phyloP scores from a whole-genome alignment of 2,888 invertebrate genomes.

The Synergus itoensis region DNA sequence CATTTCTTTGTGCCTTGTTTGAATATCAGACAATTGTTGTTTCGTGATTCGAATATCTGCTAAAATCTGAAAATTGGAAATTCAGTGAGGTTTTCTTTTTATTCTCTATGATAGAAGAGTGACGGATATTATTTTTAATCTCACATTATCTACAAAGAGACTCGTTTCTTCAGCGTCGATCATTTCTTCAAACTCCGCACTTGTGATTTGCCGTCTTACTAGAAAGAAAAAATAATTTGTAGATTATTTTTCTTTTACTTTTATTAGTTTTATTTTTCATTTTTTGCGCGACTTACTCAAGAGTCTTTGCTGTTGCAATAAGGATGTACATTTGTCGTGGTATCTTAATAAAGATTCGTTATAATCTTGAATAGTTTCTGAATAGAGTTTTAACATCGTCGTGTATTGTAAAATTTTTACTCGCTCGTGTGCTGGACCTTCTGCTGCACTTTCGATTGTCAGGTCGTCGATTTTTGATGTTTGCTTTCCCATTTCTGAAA shows the following conservation, averaged over 20 bases:
- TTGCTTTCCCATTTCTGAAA: slow-evolving; percentile 68
- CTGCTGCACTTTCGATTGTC: slow-evolving; percentile 59
- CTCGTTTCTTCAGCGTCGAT: slow-evolving; percentile 76
- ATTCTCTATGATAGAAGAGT: background rate
- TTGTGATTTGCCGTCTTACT: slow-evolving; percentile 71
- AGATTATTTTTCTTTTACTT: slow-evolving; percentile 38
- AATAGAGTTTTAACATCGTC: slow-evolving; percentile 78
- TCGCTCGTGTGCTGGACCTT: slow-evolving; percentile 73
- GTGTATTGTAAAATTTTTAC: slow-evolving; percentile 79
- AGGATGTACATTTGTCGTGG: slow-evolving; percentile 79
- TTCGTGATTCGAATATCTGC: slow-evolving; percentile 89
- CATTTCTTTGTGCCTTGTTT: slow-evolving; percentile 90
- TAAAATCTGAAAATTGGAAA: slow-evolving; percentile 82
- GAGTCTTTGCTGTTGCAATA: slow-evolving; percentile 81
- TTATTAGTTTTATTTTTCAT: background rate
- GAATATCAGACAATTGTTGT: slow-evolving; percentile 87
- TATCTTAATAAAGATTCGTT: slow-evolving; percentile 79
- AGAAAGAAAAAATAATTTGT: slow-evolving; percentile 48
- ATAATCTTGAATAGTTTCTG: slow-evolving; percentile 79
- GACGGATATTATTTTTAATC: slow-evolving; percentile 53
- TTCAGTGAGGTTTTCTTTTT: slow-evolving; percentile 26
- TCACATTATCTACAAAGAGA: slow-evolving; percentile 80
- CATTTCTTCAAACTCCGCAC: slow-evolving; percentile 76
- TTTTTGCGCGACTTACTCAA: slow-evolving; percentile 77
- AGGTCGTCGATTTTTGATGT: slow-evolving; percentile 64